Evolutionary conservation across 2,888 invertebrate genomes (phyloP).

Genomic region (Hedya salicella): DNA sequence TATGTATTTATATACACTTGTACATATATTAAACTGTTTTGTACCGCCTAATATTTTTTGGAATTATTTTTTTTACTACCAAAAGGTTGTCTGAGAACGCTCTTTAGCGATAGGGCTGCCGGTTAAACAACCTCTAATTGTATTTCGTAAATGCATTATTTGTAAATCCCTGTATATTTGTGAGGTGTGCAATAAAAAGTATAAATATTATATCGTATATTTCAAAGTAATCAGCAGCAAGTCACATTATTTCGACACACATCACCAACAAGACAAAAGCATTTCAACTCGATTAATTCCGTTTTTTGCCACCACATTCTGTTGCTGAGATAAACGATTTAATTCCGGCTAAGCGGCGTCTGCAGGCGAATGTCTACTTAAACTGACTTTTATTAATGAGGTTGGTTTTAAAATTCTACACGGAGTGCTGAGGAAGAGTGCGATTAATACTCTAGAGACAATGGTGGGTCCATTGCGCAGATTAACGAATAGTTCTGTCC

Average conservation of each 20-base stretch:
- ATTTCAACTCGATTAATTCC: conserved; percentile 28
- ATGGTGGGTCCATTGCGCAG: conserved; percentile 43
- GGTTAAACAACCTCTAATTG: no score
- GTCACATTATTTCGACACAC: conserved; percentile 4
- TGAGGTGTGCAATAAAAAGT: background rate
- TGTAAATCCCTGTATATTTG: no score
- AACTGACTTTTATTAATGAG: conserved; percentile 64
- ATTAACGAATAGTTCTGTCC: conserved; percentile 22
- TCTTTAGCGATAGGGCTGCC: no score
- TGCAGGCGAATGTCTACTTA: conserved; percentile 47
- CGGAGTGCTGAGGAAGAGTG: conserved; percentile 53
- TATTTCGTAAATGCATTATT: no score
- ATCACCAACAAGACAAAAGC: conserved; percentile 15
- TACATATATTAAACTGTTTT: no score
- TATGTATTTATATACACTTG: no score
- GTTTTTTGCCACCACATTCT: conserved; percentile 38
- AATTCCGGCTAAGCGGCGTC: conserved; percentile 47
- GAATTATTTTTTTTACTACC: no score
- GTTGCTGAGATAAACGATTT: conserved; percentile 49
- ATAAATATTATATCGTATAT: background rate
- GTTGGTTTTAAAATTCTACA: conserved; percentile 60
- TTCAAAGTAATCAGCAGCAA: background rate
- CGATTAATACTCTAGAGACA: conserved; percentile 56
- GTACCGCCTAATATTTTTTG: no score
- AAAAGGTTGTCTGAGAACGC: no score